phyloP scores from a whole-genome alignment of 2,113 vertebrate genomes.

The Stigmatopora argus region DNA sequence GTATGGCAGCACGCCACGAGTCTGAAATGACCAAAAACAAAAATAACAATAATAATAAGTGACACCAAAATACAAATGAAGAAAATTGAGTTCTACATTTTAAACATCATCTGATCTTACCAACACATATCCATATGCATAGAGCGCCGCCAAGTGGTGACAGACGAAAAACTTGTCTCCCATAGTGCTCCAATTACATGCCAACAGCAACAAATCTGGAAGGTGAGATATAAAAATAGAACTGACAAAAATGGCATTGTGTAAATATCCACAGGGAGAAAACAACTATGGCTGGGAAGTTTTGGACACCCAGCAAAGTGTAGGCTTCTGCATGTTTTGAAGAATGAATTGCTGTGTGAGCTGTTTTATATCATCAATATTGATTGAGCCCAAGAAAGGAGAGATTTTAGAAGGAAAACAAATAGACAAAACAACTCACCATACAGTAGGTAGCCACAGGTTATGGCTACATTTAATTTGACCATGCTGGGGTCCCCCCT shows the following conservation, averaged over 20 bases:
- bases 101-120: conserved; percentile 49
- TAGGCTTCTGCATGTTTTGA: not conserved
- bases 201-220: conserved; percentile 73
- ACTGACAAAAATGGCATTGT: not conserved
- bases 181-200: conserved; percentile 76
- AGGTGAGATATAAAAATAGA: not conserved
- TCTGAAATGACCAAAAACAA: conserved; percentile 49
- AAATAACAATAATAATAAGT: not conserved
- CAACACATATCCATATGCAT: conserved; percentile 78
- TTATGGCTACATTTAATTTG: conserved; percentile 78
- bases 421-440: conserved; percentile 52
- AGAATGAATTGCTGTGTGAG: not conserved
- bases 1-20: conserved; percentile 71
- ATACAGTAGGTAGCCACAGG: conserved; percentile 77
- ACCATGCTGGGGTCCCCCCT: conserved; percentile 81
- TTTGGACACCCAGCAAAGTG: not conserved
- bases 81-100: not conserved
- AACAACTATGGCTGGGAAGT: not conserved
- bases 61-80: not conserved
- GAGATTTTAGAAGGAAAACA: not conserved
- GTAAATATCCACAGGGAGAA: not conserved
- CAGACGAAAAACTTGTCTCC: conserved; percentile 76
- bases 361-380: not conserved
- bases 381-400: not conserved
- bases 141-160: conserved; percentile 79